Conservation (phyloP, 2,113 vertebrate genomes). For the Carettochelys insculpta region DNA sequence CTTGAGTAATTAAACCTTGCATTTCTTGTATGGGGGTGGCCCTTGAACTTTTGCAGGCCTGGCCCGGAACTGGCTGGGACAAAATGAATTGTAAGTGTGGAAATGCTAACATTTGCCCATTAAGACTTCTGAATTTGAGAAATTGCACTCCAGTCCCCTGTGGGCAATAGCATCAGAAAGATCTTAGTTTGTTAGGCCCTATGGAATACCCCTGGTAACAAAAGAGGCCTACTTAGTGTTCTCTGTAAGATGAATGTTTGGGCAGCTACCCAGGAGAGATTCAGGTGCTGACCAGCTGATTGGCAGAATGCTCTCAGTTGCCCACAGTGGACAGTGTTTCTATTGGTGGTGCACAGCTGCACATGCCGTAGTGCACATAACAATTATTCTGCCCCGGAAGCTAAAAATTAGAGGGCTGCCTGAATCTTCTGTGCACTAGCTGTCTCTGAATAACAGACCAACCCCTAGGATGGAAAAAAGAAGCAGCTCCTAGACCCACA, state of each 20-base stretch:
- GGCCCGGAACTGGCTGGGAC: not conserved
- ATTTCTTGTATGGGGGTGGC: rapidly evolving
- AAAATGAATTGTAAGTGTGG: not conserved
- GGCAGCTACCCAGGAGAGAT: no score
- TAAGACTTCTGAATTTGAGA: not conserved
- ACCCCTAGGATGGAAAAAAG: not conserved
- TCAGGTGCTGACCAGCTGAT: no score
- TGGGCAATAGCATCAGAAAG: not conserved
- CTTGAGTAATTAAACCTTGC: rapidly evolving
- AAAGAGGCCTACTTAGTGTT: not conserved
- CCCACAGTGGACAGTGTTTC: no score
- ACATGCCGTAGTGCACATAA: no score
- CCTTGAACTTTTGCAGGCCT: rapidly evolving
- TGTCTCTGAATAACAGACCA: not conserved
- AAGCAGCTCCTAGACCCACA: not conserved
- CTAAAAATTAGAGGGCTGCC: no score
- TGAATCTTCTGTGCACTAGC: not conserved
- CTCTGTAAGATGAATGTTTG: no score
- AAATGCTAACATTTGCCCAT: not conserved
- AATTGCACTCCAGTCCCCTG: not conserved
- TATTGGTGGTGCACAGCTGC: no score
- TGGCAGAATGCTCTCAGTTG: no score
- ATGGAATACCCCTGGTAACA: not conserved
- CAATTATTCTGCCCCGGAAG: no score
- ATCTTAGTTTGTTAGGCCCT: not conserved